Evolutionary conservation across 2,113 vertebrate species (phyloP).

Genomic region (Cavia aperea): DNA sequence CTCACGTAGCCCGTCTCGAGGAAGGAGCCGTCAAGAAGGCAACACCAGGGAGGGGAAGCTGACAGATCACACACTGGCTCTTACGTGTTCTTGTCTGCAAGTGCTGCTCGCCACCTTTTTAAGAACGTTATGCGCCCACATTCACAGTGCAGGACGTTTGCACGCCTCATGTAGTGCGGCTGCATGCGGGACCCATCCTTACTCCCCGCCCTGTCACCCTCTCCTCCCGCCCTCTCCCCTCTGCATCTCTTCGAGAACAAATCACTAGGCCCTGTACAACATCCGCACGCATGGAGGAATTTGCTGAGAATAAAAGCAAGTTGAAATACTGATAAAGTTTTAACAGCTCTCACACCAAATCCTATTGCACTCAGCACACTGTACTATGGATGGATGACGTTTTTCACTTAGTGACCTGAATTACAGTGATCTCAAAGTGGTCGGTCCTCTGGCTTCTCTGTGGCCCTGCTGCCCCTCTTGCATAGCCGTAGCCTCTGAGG

Average conservation of each 20-base stretch:
- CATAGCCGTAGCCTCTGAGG: not conserved
- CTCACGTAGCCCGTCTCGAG: not conserved
- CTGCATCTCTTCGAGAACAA: not conserved
- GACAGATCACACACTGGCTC: not conserved
- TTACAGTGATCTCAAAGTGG: not conserved
- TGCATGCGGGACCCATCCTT: accelerated
- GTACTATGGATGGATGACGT: not conserved
- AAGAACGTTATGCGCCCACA: not conserved
- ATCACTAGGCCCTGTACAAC: not conserved
- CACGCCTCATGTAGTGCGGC: not conserved
- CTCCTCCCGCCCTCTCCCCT: not conserved
- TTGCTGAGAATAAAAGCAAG: conserved; percentile 25
- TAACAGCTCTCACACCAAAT: not conserved
- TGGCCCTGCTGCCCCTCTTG: not conserved
- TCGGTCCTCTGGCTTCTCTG: not conserved
- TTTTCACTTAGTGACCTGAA: conserved; percentile 9
- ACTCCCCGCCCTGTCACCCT: not conserved
- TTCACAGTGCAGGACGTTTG: not conserved
- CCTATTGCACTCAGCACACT: not conserved
- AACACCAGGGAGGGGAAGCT: not conserved
- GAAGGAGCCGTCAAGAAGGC: not conserved
- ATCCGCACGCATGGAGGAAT: not conserved
- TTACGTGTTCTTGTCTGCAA: not conserved
- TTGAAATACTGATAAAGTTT: conserved; percentile 12
- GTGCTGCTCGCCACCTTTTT: conserved; percentile 4